phyloP scores from a whole-genome alignment of 2,888 invertebrate genomes.

The Caenorhabditis sp. region DNA sequence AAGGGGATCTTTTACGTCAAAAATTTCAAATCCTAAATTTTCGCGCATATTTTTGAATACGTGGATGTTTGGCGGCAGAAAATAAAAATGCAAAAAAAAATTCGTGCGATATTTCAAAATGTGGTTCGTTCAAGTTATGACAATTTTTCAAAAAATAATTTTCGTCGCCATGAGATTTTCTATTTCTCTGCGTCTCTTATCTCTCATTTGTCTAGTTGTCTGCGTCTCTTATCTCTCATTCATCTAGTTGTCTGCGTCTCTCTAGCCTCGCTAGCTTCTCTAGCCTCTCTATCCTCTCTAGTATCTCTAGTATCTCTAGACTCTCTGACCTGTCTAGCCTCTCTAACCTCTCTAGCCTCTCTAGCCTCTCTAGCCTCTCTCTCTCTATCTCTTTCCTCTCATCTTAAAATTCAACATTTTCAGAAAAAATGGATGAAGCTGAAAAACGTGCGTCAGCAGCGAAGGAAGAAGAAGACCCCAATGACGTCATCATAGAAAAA shows the following conservation, averaged over 20 bases:
- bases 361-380: constrained; percentile 1
- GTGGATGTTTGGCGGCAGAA: too few species aligned
- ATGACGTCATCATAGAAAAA: constrained; percentile 11
- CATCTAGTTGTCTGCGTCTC: neutral
- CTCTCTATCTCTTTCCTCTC: constrained; percentile 3
- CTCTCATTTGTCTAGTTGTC: neutral
- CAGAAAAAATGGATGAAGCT: constrained; percentile 37
- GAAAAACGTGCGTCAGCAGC: constrained; percentile 9
- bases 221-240: neutral
- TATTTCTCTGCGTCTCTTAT: neutral
- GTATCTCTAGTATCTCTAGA: constrained; percentile 10
- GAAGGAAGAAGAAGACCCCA: constrained; percentile 8
- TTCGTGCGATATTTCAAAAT: too few species aligned
- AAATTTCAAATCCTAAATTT: too few species aligned
- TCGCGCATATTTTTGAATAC: too few species aligned
- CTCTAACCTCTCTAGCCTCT: neutral
- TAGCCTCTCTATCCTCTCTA: constrained; percentile 2
- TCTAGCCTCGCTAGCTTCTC: neutral
- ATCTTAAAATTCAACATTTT: constrained; percentile 11
- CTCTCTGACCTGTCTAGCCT: constrained; percentile 6
- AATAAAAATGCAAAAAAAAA: too few species aligned
- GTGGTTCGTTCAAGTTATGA: too few species aligned
- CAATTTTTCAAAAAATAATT: too few species aligned
- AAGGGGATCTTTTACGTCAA: too few species aligned
- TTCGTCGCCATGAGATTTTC: too few species aligned